Conservation (phyloP, 2,113 vertebrate genomes). For the Cepphus grylle region DNA sequence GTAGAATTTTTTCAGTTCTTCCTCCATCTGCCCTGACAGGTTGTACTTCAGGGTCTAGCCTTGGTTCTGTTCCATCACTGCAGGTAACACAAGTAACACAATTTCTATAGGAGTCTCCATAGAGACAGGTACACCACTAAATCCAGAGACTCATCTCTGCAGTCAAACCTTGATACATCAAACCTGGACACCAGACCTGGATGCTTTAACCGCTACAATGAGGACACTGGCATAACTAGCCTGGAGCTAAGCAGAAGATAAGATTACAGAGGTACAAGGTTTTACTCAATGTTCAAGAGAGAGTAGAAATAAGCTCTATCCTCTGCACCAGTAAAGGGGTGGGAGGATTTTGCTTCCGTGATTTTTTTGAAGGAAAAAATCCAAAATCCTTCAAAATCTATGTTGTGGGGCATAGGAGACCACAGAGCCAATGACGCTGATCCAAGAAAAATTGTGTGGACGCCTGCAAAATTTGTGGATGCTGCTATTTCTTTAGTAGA, state of each 20-base stretch:
- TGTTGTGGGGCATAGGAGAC: background rate
- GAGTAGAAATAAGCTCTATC: background rate
- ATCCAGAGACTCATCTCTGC: background rate
- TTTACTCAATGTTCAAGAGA: background rate
- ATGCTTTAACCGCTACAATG: background rate
- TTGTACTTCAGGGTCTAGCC: background rate
- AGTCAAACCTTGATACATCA: background rate
- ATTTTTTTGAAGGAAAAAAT: background rate
- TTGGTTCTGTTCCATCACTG: background rate
- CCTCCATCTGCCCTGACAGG: background rate
- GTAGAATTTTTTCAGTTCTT: background rate
- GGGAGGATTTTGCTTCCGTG: background rate
- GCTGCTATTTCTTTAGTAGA: background rate
- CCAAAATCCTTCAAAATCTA: background rate
- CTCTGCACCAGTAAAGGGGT: background rate
- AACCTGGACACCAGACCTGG: background rate
- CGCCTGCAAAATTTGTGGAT: background rate
- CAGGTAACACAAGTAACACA: background rate
- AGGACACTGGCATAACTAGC: background rate
- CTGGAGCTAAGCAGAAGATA: background rate
- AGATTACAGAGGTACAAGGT: background rate
- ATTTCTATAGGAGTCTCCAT: background rate
- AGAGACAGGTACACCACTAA: background rate
- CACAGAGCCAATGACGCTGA: background rate
- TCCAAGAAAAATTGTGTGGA: background rate